Evolutionary conservation across 2,113 vertebrate genomes (phyloP).

Genomic region (Verasper variegatus): DNA sequence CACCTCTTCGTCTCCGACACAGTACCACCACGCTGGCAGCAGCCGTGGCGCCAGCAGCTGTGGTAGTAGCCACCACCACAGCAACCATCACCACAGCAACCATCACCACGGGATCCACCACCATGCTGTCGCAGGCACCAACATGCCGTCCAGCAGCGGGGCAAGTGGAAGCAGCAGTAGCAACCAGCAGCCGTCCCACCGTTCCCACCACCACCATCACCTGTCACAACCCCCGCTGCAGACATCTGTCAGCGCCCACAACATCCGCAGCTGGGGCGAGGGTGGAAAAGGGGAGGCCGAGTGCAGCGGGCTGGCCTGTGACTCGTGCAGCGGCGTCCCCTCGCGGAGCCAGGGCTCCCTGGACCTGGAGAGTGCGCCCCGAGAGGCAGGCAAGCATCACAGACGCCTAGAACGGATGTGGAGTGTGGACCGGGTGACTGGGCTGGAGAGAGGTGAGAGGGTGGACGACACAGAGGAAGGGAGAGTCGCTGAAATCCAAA

Average conservation of each 20-base stretch:
- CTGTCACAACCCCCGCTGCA: constrained; percentile 83
- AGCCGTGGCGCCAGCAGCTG: constrained; percentile 50
- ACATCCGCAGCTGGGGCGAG: constrained; percentile 84
- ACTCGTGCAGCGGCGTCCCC: constrained; percentile 84
- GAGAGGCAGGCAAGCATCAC: constrained; percentile 86
- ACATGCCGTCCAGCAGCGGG: constrained; percentile 35
- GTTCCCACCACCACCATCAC: constrained; percentile 79
- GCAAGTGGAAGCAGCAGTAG: constrained; percentile 51
- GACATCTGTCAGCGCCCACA: constrained; percentile 85
- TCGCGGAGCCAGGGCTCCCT: constrained; percentile 88
- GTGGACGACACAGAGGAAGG: constrained; percentile 72
- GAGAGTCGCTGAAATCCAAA: constrained; percentile 68
- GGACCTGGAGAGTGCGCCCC: constrained; percentile 87
- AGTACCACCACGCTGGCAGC: constrained; percentile 68
- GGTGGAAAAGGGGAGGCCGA: constrained; percentile 82
- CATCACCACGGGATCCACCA: constrained; percentile 83
- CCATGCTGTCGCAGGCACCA: constrained; percentile 44
- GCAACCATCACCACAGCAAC: constrained; percentile 69
- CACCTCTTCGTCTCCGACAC: constrained; percentile 75
- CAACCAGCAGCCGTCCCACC: constrained; percentile 62
- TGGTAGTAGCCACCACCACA: constrained; percentile 56
- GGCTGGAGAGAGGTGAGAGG: constrained; percentile 85
- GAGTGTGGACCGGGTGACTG: constrained; percentile 92
- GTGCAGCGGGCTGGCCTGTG: constrained; percentile 86
- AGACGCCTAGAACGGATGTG: constrained; percentile 94